A percentile compares a stretch with the other conserved stretches of the same genome.
These are phyloP conservation scores for Parotocinclus haroldoi DNA, from an alignment of 2,797 vertebrate genomes.

Conservation along the genomic window DNA sequence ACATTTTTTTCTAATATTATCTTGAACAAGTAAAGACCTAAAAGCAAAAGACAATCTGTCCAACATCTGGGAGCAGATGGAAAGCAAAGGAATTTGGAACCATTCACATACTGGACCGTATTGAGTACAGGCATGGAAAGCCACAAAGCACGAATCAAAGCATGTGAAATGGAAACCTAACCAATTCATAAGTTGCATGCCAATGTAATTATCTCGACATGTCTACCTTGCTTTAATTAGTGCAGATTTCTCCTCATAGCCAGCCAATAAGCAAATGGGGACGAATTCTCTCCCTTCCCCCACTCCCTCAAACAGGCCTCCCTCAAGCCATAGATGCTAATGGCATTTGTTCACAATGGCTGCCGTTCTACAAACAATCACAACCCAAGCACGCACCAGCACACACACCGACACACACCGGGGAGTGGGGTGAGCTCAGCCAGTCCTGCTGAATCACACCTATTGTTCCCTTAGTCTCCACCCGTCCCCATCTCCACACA, in stretches of 20 bases:
- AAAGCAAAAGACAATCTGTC: too few species aligned
- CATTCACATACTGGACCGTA: too few species aligned
- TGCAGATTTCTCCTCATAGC: neutral
- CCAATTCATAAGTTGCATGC: too few species aligned
- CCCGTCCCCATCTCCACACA: constrained; percentile 35
- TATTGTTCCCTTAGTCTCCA: constrained; percentile 42
- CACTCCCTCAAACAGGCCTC: constrained; percentile 9
- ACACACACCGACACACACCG: constrained; percentile 13
- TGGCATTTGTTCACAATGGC: constrained; percentile 47
- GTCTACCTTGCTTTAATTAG: constrained; percentile 11
- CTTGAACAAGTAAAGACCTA: too few species aligned
- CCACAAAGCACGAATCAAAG: neutral
- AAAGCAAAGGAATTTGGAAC: too few species aligned
- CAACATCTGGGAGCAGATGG: too few species aligned
- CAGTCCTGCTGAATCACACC: constrained; percentile 38
- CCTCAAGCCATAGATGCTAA: constrained; percentile 41
- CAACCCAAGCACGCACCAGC: constrained; percentile 35
- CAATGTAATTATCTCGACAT: neutral
- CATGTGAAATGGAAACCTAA: neutral
- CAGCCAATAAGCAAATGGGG: constrained; percentile 7
- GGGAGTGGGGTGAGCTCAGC: constrained; percentile 43
- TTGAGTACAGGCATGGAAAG: too few species aligned
- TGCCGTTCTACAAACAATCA: constrained; percentile 46
- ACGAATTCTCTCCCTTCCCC: neutral
- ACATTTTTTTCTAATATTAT: too few species aligned